These are phyloP conservation scores for Phoronis australis DNA, from an alignment of 2,888 invertebrate genomes.

Conservation along the genomic window DNA sequence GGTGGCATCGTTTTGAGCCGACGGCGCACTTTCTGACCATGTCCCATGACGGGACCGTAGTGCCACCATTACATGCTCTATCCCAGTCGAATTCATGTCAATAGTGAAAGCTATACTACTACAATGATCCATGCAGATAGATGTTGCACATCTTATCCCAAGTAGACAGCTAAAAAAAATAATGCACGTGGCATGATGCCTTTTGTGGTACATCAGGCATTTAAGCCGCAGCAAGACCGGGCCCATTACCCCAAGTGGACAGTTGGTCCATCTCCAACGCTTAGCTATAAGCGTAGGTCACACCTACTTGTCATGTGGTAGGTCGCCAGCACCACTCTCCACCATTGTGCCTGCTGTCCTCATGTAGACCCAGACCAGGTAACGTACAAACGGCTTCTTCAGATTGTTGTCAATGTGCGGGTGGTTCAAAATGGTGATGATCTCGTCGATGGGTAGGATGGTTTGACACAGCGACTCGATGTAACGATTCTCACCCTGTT, in stretches of 20 bases:
- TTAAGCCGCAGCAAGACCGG: neutral
- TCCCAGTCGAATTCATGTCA: too few relatives aligned
- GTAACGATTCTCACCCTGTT: conserved; percentile 51
- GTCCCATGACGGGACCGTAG: too few relatives aligned
- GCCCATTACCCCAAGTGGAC: neutral
- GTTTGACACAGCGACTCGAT: conserved; percentile 52
- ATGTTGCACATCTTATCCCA: too few relatives aligned
- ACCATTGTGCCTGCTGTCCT: conserved; percentile 37
- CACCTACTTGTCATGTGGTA: conserved; percentile 47
- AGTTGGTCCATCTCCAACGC: neutral
- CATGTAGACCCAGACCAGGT: conserved; percentile 51
- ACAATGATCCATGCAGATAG: too few relatives aligned
- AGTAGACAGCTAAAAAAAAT: too few relatives aligned
- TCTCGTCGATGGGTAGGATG: conserved; percentile 48
- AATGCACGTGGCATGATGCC: too few relatives aligned
- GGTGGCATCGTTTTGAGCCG: too few relatives aligned
- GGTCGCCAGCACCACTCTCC: conserved; percentile 45
- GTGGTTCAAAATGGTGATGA: conserved; percentile 46
- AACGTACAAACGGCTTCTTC: conserved; percentile 47
- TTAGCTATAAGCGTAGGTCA: neutral
- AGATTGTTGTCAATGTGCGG: conserved; percentile 39
- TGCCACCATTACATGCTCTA: too few relatives aligned
- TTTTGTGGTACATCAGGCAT: too few relatives aligned
- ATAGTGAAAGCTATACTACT: too few relatives aligned
- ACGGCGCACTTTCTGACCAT: too few relatives aligned